Percentiles rank a stretch among this genome's conserved stretches.
Conservation (phyloP, 1,140 invertebrate genomes). For the Araneus ventricosus region DNA sequence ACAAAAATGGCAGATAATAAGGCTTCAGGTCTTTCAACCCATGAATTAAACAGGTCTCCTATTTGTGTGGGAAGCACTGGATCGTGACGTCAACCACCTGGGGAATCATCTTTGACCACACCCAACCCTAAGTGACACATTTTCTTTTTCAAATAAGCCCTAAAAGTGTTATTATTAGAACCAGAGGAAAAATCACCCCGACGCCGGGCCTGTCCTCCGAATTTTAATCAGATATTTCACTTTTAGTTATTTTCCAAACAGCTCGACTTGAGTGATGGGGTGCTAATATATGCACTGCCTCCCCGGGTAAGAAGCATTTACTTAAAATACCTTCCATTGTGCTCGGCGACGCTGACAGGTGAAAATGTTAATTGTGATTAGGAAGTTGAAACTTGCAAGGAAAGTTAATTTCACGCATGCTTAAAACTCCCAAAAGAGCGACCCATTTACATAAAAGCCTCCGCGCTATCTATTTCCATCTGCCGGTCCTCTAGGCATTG, state of each 20-base stretch:
- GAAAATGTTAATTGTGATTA: slow-evolving; percentile 26
- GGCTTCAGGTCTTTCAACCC: background rate
- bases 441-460: background rate
- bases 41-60: background rate
- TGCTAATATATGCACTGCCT: slow-evolving; percentile 47
- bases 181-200: background rate
- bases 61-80: slow-evolving; percentile 11
- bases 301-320: background rate
- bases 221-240: slow-evolving; percentile 46
- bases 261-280: slow-evolving; percentile 40
- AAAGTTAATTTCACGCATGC: slow-evolving; percentile 22
- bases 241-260: slow-evolving; percentile 24
- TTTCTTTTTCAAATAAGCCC: slow-evolving; percentile 49
- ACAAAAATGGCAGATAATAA: background rate
- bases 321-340: slow-evolving; percentile 46
- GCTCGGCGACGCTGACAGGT: slow-evolving; percentile 11
- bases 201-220: background rate
- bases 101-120: slow-evolving; percentile 72
- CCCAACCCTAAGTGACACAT: slow-evolving; percentile 64
- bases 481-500: background rate
- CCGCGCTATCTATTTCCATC: background rate
- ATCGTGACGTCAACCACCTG: slow-evolving; percentile 52
- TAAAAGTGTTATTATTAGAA: slow-evolving; percentile 67
- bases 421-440: slow-evolving; percentile 13
- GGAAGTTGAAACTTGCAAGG: background rate